Percentiles rank a stretch among this genome's conserved stretches.
Conservation (phyloP, 2,888 invertebrate species). For the Odontocolon sp. region DNA sequence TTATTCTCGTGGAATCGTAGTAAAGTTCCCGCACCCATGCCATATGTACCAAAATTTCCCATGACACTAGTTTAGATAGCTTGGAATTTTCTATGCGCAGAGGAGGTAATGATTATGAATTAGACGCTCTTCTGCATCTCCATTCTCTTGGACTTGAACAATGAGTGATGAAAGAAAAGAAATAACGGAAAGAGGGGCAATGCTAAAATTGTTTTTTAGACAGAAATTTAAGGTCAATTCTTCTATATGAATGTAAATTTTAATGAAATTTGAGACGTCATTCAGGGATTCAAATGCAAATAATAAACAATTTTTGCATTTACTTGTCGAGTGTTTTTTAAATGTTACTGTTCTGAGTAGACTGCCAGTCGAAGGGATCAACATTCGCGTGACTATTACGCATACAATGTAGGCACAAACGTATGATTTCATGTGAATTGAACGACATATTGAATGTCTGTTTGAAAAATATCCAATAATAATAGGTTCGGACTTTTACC, state of each 20-base stretch:
- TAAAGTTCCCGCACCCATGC: constrained; percentile 55
- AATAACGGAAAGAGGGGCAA: neutral
- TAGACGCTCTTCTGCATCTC: too few species aligned
- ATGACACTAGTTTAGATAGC: constrained; percentile 22
- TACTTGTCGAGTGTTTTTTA: neutral
- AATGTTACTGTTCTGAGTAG: neutral
- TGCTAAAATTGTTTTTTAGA: too few species aligned
- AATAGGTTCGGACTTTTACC: neutral
- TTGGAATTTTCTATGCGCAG: constrained; percentile 2
- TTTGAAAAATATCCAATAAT: neutral
- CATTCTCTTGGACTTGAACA: constrained; percentile 27
- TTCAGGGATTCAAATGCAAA: neutral
- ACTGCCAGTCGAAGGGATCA: neutral
- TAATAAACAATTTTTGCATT: constrained; percentile 14
- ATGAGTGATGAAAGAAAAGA: neutral
- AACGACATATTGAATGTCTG: neutral
- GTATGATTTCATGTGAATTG: neutral
- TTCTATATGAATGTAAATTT: neutral
- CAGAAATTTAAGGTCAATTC: neutral
- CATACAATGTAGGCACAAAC: neutral
- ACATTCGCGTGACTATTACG: constrained; percentile 25
- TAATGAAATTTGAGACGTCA: too few species aligned
- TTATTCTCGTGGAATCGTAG: constrained; percentile 38
- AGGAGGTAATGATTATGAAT: constrained; percentile 25
- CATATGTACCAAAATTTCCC: constrained; percentile 39